phyloP scores from a whole-genome alignment of 2,888 invertebrate species.

The Drosophila anomalata region DNA sequence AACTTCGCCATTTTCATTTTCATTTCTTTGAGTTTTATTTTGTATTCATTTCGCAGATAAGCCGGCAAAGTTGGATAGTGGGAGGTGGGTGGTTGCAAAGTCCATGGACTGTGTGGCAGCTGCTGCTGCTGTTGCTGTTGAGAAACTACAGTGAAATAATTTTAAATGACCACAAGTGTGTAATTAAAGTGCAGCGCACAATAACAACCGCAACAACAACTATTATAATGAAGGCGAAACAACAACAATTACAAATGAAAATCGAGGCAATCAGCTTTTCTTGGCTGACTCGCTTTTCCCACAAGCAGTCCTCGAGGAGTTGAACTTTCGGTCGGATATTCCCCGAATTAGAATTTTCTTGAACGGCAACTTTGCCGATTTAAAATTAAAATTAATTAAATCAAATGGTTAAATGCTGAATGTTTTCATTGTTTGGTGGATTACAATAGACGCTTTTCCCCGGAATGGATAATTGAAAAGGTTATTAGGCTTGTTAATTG shows the following conservation, averaged over 20 bases:
- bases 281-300: conserved; percentile 28
- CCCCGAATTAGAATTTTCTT: conserved; percentile 28
- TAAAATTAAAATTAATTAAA: conserved; percentile 32
- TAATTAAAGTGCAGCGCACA: conserved; percentile 74
- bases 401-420: conserved; percentile 7
- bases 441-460: conserved; percentile 9
- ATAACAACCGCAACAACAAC: conserved; percentile 58
- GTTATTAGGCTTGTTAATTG: background rate
- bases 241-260: conserved; percentile 48
- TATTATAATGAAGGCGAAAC: conserved; percentile 26
- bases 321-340: conserved; percentile 32
- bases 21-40: conserved; percentile 53
- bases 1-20: conserved; percentile 76
- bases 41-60: conserved; percentile 71
- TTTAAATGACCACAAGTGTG: conserved; percentile 79
- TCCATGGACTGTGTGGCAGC: conserved; percentile 61
- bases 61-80: conserved; percentile 56
- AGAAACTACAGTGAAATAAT: conserved; percentile 70
- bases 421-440: conserved; percentile 24
- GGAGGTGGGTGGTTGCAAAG: conserved; percentile 11
- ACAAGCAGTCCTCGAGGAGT: conserved; percentile 33
- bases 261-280: conserved; percentile 60
- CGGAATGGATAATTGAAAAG: background rate
- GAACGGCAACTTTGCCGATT: conserved; percentile 17
- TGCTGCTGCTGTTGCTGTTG: conserved; percentile 39